phyloP scores from a whole-genome alignment of 2,113 vertebrate genomes.

The Acanthochromis polyacanthus region DNA sequence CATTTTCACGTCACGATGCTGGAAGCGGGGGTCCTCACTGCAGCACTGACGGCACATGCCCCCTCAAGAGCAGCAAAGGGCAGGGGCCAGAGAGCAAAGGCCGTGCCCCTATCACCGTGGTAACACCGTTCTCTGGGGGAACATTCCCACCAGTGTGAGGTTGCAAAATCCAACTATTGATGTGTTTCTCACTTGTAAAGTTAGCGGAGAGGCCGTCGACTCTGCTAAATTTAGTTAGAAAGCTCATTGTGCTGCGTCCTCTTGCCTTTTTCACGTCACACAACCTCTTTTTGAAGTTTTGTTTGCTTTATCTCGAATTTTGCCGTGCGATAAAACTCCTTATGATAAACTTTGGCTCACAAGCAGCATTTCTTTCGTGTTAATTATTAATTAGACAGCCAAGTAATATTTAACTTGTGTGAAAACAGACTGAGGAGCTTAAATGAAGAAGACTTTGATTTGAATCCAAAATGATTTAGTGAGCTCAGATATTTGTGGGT shows the following conservation, averaged over 20 bases:
- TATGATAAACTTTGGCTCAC: neutral
- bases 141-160: conserved; percentile 66
- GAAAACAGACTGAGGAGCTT: conserved; percentile 15
- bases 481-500: conserved; percentile 8
- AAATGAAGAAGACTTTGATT: conserved; percentile 13
- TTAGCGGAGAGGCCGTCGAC: neutral
- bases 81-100: conserved; percentile 72
- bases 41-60: conserved; percentile 49
- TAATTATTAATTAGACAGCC: conserved; percentile 22
- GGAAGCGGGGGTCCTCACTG: conserved; percentile 29
- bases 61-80: conserved; percentile 62
- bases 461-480: conserved; percentile 20
- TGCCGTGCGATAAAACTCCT: neutral
- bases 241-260: neutral
- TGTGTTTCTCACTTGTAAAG: conserved; percentile 22
- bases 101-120: conserved; percentile 71
- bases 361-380: conserved; percentile 10
- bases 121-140: conserved; percentile 67
- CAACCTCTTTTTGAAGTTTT: neutral
- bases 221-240: neutral
- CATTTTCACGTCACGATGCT: conserved; percentile 66
- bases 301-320: neutral
- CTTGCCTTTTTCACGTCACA: neutral
- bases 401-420: conserved; percentile 21
- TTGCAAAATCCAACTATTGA: conserved; percentile 44